These are phyloP conservation scores for Cloeon dipterum DNA, from an alignment of 2,888 invertebrate species.

Conservation along the genomic window DNA sequence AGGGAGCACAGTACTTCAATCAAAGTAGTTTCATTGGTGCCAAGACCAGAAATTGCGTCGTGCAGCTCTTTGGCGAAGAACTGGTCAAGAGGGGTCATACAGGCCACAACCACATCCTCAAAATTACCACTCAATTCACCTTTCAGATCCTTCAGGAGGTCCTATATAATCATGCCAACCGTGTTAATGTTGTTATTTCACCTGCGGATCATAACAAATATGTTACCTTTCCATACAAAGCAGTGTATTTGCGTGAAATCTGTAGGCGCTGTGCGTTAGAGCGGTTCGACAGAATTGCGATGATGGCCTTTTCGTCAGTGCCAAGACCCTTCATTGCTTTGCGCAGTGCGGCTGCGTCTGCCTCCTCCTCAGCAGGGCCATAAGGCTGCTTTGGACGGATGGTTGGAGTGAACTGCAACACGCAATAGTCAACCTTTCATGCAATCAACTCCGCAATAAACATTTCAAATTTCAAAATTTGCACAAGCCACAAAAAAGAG, in stretches of 20 bases:
- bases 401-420: constrained; percentile 46
- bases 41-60: constrained; percentile 64
- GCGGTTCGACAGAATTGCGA: constrained; percentile 58
- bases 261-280: constrained; percentile 69
- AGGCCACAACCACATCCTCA: constrained; percentile 69
- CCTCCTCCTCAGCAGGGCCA: constrained; percentile 36
- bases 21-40: constrained; percentile 76
- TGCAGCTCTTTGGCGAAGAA: constrained; percentile 80
- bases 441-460: no score
- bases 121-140: constrained; percentile 75
- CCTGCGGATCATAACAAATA: no score
- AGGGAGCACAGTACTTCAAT: constrained; percentile 83
- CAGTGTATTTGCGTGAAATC: constrained; percentile 60
- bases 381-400: constrained; percentile 52
- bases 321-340: constrained; percentile 85
- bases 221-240: constrained; percentile 70
- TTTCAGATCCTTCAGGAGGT: constrained; percentile 60
- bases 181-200: no score
- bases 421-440: no score
- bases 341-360: constrained; percentile 58
- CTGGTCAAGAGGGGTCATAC: constrained; percentile 75
- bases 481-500: no score
- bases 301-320: constrained; percentile 76
- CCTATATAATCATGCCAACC: no score
- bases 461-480: no score